Evolutionary conservation across 1,140 invertebrate genomes (phyloP).

Genomic region (Anastrepha ludens): DNA sequence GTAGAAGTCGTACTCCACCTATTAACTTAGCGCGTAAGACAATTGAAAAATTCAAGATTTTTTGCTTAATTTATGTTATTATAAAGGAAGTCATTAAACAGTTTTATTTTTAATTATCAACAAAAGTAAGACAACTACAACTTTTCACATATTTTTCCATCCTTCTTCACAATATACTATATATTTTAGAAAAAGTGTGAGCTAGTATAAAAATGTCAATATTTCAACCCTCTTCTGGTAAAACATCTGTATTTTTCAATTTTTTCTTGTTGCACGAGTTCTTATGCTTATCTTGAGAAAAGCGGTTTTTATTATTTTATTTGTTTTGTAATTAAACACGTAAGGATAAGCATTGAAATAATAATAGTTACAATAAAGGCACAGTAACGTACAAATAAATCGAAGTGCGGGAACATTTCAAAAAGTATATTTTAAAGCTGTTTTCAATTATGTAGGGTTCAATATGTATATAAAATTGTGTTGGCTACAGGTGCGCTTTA

Average conservation of each 20-base stretch:
- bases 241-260: background rate
- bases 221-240: background rate
- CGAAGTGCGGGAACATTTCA: background rate
- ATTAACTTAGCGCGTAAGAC: too few species aligned
- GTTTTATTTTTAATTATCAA: background rate
- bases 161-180: background rate
- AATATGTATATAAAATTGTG: background rate
- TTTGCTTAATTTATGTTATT: too few species aligned
- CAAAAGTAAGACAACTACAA: constrained; percentile 29
- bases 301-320: too few species aligned
- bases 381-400: constrained; percentile 24
- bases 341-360: constrained; percentile 4
- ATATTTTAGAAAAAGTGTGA: background rate
- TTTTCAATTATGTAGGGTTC: background rate
- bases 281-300: too few species aligned
- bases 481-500: background rate
- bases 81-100: too few species aligned
- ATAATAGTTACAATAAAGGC: constrained; percentile 24
- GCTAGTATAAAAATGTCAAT: constrained; percentile 42
- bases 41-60: too few species aligned
- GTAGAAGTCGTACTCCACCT: too few species aligned
- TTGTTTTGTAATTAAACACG: background rate
- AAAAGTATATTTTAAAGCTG: background rate
- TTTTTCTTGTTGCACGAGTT: constrained; percentile 5
- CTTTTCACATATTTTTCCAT: background rate